Base-by-base conservation (phyloP, 2,113 vertebrate genomes). In the Clinocottus analis region DNA sequence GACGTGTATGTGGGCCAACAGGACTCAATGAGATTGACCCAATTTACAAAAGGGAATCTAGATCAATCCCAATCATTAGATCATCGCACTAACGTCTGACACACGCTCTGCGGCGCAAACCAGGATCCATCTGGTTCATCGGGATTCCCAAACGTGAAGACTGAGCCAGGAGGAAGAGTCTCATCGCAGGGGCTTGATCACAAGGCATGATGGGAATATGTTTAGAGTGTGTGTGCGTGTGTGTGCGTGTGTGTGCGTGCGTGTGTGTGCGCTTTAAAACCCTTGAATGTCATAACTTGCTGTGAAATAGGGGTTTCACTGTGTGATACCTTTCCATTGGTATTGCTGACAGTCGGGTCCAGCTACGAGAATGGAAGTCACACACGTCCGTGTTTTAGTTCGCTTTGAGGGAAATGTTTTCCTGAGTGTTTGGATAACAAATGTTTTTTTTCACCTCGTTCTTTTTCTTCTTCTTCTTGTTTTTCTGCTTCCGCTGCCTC, bases 401-500 rank as follows among this genome's bases (percentile, higher is more conserved):
- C 7, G 6, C 9, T 21, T 60, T 43, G 13, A 56, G 16, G 35
- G 29, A 65, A 59, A 64, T 17, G 14, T 51, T 11, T 25, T 56
- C 4, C 2, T 7, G 10, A 9, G 21, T 5, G 13, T 21, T 49
- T 8, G 3, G 0, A 31, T 37, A 13, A n/a, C 49, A 51, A n/a
- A 8, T 17, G 49, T 7, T 31, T 45, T 27, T 89, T 31, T 94
- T n/a, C n/a, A 98, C 97, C 96, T 95, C 94, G 1, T 82, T 94
- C 68, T 95, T 92, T 45, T 85, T 89, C 73, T 94, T 95, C 7
- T 80, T 75, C 43, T 82, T 91, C 10, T 86, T 93, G 1, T 51
- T 89, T 47, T 68, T 93, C 89, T 92, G 90, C 68, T 96, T 96
- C 89, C 85, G 95, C 92, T 96, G 91, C 77, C 93, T 95, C 87